Conservation (phyloP, 2,888 invertebrate species). For the Sinodicranocentrus sp. region DNA sequence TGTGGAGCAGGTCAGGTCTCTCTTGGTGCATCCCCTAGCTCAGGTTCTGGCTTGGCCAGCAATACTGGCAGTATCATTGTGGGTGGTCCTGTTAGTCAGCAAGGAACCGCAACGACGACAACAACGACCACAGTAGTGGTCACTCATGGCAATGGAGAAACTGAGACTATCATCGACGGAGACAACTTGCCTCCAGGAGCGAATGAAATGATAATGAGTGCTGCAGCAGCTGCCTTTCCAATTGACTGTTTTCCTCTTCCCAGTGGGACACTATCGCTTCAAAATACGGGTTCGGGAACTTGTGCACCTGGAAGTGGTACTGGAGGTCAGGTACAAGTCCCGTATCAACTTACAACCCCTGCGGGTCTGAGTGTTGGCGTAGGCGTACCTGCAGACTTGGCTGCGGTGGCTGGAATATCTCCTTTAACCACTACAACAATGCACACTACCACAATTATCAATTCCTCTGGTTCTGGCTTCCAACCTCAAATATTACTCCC, state of each 20-base stretch:
- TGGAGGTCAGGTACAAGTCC: constrained; percentile 72
- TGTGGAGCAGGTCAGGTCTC: constrained; percentile 38
- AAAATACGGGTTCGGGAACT: constrained; percentile 44
- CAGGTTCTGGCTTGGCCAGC: constrained; percentile 9
- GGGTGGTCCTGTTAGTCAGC: constrained; percentile 5
- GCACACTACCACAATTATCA: constrained; percentile 75
- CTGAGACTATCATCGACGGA: constrained; percentile 76
- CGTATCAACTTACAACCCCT: constrained; percentile 68
- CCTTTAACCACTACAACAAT: constrained; percentile 76
- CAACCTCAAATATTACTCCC: constrained; percentile 73
- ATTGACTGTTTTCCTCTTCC: constrained; percentile 72
- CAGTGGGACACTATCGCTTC: constrained; percentile 44
- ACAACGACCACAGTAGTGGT: constrained; percentile 76
- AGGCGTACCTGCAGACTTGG: constrained; percentile 34
- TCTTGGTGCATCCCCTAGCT: constrained; percentile 46
- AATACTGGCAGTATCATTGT: constrained; percentile 15
- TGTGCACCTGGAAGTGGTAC: neutral
- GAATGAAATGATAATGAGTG: constrained; percentile 75
- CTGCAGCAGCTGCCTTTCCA: constrained; percentile 74
- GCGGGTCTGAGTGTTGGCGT: constrained; percentile 70
- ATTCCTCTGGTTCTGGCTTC: constrained; percentile 69
- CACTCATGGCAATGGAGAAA: constrained; percentile 76
- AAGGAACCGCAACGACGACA: constrained; percentile 73
- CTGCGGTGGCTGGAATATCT: constrained; percentile 25
- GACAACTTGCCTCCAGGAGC: constrained; percentile 74